Conservation (phyloP, 2,113 vertebrate species). For the Tautogolabrus adspersus region DNA sequence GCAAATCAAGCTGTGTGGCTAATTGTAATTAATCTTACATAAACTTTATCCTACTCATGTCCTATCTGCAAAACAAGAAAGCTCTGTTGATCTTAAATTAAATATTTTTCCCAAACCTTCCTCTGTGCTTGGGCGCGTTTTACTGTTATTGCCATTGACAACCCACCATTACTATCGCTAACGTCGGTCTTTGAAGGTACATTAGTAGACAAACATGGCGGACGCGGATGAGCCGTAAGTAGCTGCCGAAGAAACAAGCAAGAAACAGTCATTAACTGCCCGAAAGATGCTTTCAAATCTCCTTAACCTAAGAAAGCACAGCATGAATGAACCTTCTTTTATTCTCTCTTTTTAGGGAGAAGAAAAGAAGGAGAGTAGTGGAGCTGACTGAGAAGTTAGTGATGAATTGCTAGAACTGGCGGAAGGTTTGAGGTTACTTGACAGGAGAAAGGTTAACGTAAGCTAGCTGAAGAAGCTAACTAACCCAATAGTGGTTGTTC, state of each 20-base stretch:
- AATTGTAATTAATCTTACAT: not conserved
- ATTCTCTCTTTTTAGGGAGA: constrained; percentile 97
- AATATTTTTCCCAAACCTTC: rapidly evolving
- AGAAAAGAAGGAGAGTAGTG: constrained; percentile 98
- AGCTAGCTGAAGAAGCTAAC: constrained; percentile 42
- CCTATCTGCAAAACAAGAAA: rapidly evolving
- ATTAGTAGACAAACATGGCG: constrained; percentile 86
- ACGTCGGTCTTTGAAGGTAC: constrained; percentile 14
- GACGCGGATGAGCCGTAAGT: constrained; percentile 94
- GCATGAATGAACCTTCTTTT: constrained; percentile 92
- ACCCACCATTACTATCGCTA: constrained; percentile 6
- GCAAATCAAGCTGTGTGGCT: not conserved
- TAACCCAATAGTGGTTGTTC: not conserved
- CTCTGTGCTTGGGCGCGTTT: rapidly evolving
- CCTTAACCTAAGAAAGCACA: constrained; percentile 63
- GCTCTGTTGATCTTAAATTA: rapidly evolving
- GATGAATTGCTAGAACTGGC: constrained; percentile 81
- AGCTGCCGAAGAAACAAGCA: constrained; percentile 60
- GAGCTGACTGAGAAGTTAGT: constrained; percentile 97
- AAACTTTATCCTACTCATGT: rapidly evolving
- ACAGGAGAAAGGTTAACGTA: constrained; percentile 58
- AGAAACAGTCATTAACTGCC: constrained; percentile 52
- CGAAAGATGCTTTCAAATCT: constrained; percentile 69
- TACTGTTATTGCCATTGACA: rapidly evolving
- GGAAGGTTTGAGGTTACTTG: constrained; percentile 74